Conservation (phyloP, 2,888 invertebrate genomes). For the Coelopa pilipes region DNA sequence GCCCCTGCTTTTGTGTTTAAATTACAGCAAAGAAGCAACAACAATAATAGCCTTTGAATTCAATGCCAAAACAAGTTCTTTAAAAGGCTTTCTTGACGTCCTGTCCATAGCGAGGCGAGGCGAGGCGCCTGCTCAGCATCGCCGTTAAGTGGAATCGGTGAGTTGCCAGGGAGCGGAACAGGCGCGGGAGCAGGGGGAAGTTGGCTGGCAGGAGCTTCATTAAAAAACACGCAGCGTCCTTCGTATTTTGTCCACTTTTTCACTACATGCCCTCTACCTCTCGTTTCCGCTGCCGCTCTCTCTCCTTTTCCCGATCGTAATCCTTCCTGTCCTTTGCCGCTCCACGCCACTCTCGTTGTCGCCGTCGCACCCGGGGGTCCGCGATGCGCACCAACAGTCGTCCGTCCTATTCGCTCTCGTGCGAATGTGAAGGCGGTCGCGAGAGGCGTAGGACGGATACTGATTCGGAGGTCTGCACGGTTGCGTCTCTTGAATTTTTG, state of each 20-base stretch:
- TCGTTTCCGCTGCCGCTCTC: not conserved
- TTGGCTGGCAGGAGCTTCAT: not conserved
- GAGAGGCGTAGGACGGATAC: too few relatives aligned
- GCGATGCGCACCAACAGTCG: too few relatives aligned
- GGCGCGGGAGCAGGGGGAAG: not conserved
- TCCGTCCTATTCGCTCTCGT: too few relatives aligned
- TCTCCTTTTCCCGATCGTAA: not conserved
- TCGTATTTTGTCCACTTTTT: conserved; percentile 16
- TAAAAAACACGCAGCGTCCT: conserved; percentile 16
- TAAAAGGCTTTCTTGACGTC: not conserved
- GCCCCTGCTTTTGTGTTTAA: not conserved
- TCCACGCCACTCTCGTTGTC: too few relatives aligned
- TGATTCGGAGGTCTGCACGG: too few relatives aligned
- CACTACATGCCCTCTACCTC: not conserved
- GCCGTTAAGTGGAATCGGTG: not conserved
- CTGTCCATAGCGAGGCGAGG: not conserved
- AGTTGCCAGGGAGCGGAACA: not conserved
- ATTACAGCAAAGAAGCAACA: not conserved
- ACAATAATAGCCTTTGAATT: conserved; percentile 7
- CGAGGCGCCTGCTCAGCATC: conserved; percentile 1
- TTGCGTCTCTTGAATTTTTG: too few relatives aligned
- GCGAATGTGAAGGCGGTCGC: too few relatives aligned
- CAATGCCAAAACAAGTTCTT: conserved; percentile 13
- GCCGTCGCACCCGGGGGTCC: too few relatives aligned
- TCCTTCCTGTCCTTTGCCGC: too few relatives aligned